Evolutionary conservation across 2,888 invertebrate species (phyloP).

Genomic region (Cosmopolites sordidus): DNA sequence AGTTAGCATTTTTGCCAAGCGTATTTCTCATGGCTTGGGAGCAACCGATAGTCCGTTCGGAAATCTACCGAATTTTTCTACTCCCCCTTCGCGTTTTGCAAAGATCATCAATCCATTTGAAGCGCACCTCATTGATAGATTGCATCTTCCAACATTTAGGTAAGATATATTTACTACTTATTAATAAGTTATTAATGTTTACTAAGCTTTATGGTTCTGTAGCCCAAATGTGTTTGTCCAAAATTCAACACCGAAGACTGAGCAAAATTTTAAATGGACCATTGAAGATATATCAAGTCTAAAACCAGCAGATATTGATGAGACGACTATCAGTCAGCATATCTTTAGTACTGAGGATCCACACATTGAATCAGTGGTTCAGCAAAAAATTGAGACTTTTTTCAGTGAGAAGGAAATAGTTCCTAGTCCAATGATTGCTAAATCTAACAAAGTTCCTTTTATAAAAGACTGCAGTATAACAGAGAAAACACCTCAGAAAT

Average conservation of each 20-base stretch:
- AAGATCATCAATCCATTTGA: slow-evolving; percentile 68
- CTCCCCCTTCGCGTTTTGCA: slow-evolving; percentile 56
- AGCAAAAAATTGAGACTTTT: slow-evolving; percentile 61
- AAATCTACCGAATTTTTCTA: slow-evolving; percentile 48
- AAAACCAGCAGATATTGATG: slow-evolving; percentile 66
- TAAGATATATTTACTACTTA: slow-evolving; percentile 36
- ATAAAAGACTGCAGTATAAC: slow-evolving; percentile 20
- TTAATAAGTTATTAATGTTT: not conserved
- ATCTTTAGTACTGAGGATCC: slow-evolving; percentile 59
- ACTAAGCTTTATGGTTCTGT: slow-evolving; percentile 2
- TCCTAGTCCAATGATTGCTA: slow-evolving; percentile 44
- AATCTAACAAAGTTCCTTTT: slow-evolving; percentile 21
- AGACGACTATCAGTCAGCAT: slow-evolving; percentile 58
- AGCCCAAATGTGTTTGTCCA: slow-evolving; percentile 48
- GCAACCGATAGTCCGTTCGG: slow-evolving; percentile 44
- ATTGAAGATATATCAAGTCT: slow-evolving; percentile 67
- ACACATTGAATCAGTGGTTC: slow-evolving; percentile 59
- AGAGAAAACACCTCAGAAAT: slow-evolving; percentile 1
- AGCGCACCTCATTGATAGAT: slow-evolving; percentile 57
- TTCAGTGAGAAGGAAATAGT: slow-evolving; percentile 46
- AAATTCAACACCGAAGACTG: slow-evolving; percentile 44
- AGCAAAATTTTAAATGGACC: slow-evolving; percentile 61
- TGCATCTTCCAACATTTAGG: slow-evolving; percentile 69
- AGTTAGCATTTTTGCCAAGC: slow-evolving; percentile 25
- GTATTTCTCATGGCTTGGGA: slow-evolving; percentile 13